These are phyloP conservation scores for Heteronetta atricapilla DNA, from an alignment of 2,113 vertebrate species.

Conservation along the genomic window DNA sequence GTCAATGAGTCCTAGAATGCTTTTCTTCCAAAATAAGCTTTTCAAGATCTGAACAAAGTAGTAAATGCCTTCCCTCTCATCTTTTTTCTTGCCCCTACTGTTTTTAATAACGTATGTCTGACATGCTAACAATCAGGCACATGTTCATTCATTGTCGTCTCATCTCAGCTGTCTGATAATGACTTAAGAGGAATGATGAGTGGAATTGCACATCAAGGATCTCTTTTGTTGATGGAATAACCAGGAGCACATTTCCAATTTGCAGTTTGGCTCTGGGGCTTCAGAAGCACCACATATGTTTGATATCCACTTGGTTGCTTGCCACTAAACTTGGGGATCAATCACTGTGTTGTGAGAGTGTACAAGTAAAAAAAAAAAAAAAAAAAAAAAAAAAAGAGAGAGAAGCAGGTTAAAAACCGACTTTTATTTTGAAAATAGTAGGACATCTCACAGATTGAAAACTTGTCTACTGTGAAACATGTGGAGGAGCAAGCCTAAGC, in stretches of 20 bases:
- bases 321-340: constrained; percentile 56
- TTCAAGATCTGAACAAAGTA: constrained; percentile 47
- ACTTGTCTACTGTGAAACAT: background rate
- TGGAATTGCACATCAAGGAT: constrained; percentile 66
- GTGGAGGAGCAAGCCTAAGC: background rate
- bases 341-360: background rate
- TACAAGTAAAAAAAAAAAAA: background rate
- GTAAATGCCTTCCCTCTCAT: constrained; percentile 14
- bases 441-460: background rate
- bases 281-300: constrained; percentile 49
- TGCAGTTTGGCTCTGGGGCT: constrained; percentile 58
- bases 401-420: rapidly evolving
- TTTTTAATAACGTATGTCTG: constrained; percentile 68
- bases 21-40: constrained; percentile 53
- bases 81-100: constrained; percentile 50
- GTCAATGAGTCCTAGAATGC: background rate
- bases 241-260: constrained; percentile 70
- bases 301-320: constrained; percentile 43
- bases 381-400: rapidly evolving
- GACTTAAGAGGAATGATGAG: constrained; percentile 54
- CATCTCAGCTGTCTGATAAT: constrained; percentile 71
- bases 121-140: constrained; percentile 67
- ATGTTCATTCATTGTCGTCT: constrained; percentile 56
- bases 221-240: constrained; percentile 47
- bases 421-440: background rate